Base-by-base conservation (phyloP, 2,113 vertebrate species). In the Orientallactaga bullata region DNA sequence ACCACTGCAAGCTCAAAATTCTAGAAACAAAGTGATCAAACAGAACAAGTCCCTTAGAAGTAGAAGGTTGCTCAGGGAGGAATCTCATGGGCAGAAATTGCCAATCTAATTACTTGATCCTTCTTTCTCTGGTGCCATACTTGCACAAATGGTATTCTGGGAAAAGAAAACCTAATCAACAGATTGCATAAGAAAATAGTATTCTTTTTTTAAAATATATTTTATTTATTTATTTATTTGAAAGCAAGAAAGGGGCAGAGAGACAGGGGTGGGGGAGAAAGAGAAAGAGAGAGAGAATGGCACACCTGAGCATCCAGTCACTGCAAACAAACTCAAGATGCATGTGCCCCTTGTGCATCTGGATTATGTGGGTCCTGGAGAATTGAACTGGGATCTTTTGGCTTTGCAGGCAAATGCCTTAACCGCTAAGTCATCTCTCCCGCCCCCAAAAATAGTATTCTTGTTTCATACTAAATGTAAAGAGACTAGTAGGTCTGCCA, bases 1-100 rank as follows among this genome's bases (percentile, higher is more conserved):
- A 85, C 51, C 8, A 61, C 68, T 51, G 18, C 51, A 82, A 26
- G 9, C 51, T 93, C 92, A 82, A 79, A 84, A 80, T 93, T 88
- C 77, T 51, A 95, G 79, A 96, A 95, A 85, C 21, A 91, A n/a
- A 58, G 28, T 30, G 60, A 85, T 79, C 73, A 90, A 94, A 77
- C 39, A 61, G 73, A 94, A 89, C 77, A 95, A 60, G n/a, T 81
- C 28, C 76, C 39, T 69, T 81, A 85, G 37, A 91, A 78, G 58
- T 71, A 78, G 18, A 89, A 87, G 65, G 35, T 21, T 69, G 28
- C 39, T 91, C 26, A 66, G 91, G 24, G 63, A 85, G 82, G 12
- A 77, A 47, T 51, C 58, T 61, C 68, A 55, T 82, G 15, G 47
- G 21, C 47, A 86, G 69, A 28, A n/a, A 30, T 47, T 61, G 55